These are phyloP conservation scores for Megalonaias nervosa DNA, from an alignment of 1,140 invertebrate genomes.

Conservation along the genomic window DNA sequence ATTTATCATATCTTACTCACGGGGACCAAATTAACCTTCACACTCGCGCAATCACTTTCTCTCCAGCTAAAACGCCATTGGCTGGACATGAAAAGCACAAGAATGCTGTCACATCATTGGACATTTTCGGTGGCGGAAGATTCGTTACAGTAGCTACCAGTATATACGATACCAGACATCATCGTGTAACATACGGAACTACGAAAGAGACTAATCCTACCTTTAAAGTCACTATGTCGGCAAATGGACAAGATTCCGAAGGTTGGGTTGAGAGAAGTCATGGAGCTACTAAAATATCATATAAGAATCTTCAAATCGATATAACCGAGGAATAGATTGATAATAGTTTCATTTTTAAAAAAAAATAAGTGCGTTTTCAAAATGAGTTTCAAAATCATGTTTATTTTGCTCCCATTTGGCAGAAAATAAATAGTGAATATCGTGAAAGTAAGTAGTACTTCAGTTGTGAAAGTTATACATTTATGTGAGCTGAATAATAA, in stretches of 20 bases:
- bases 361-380: too few relatives aligned
- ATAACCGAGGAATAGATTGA: too few relatives aligned
- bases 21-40: constrained; percentile 36
- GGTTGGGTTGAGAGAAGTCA: constrained; percentile 35
- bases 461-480: too few relatives aligned
- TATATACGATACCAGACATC: constrained; percentile 32
- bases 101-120: constrained; percentile 39
- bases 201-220: constrained; percentile 32
- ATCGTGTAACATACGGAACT: constrained; percentile 22
- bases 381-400: too few relatives aligned
- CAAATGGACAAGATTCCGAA: constrained; percentile 13
- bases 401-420: too few relatives aligned
- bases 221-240: constrained; percentile 34
- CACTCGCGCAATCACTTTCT: constrained; percentile 43
- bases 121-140: constrained; percentile 47
- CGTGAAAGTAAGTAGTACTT: too few relatives aligned
- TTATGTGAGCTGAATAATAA: too few relatives aligned
- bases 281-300: constrained; percentile 34
- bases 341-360: too few relatives aligned
- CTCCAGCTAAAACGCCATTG: constrained; percentile 41
- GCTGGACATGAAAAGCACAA: constrained; percentile 49
- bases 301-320: constrained; percentile 35
- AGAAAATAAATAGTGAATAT: too few relatives aligned
- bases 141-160: constrained; percentile 42
- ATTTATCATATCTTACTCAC: constrained; percentile 39